A percentile compares a stretch with the other conserved stretches of the same genome.
phyloP scores from a whole-genome alignment of 2,888 invertebrate genomes.

The Acleris emargana region DNA sequence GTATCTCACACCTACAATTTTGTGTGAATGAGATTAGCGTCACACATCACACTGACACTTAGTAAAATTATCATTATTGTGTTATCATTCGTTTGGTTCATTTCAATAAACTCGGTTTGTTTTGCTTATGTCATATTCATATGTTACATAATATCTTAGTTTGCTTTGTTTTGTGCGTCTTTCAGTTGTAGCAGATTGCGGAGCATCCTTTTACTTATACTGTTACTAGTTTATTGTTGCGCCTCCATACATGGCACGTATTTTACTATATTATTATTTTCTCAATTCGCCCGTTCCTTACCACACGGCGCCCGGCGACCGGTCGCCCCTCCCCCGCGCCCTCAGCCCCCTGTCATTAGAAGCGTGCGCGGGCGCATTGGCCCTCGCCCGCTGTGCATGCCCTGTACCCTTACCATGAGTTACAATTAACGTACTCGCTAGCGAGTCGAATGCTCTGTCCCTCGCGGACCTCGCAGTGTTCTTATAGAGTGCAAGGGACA shows the following conservation, averaged over 20 bases:
- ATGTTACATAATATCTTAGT: too few species aligned
- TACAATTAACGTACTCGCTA: too few species aligned
- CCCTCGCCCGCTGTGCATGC: constrained; percentile 62
- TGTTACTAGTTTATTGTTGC: too few species aligned
- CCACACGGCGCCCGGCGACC: constrained; percentile 59
- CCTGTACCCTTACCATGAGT: constrained; percentile 38
- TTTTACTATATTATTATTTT: too few species aligned
- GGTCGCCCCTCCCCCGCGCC: constrained; percentile 60
- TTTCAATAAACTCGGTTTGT: background rate
- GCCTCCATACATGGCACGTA: too few species aligned
- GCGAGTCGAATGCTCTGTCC: too few species aligned
- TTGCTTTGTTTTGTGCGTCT: too few species aligned
- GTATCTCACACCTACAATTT: constrained; percentile 5
- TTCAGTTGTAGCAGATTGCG: too few species aligned
- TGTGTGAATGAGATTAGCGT: constrained; percentile 9
- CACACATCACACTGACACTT: constrained; percentile 8
- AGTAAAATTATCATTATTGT: constrained; percentile 26
- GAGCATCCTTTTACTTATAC: too few species aligned
- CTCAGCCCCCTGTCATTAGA: constrained; percentile 72
- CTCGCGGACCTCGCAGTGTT: too few species aligned
- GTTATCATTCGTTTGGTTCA: constrained; percentile 13
- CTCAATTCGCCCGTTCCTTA: constrained; percentile 47
- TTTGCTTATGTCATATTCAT: background rate
- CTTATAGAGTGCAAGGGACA: too few species aligned
- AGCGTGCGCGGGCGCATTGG: constrained; percentile 79